Percentiles rank a stretch among this genome's conserved stretches.
phyloP scores from a whole-genome alignment of 2,113 vertebrate genomes.

The Henicopernis longicauda region DNA sequence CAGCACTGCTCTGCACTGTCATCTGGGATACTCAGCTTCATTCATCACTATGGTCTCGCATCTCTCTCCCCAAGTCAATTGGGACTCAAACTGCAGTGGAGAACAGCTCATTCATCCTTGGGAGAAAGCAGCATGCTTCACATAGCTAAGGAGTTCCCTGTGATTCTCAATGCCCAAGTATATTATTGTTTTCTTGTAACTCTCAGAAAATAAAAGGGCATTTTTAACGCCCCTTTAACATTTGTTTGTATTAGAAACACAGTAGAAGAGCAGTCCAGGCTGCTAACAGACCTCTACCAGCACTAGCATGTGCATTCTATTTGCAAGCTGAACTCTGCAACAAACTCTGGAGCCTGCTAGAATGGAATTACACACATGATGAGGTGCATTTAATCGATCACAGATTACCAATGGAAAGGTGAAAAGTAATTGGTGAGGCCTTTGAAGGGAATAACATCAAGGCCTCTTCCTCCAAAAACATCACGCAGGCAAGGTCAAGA shows the following conservation, averaged over 20 bases:
- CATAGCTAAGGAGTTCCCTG: background rate
- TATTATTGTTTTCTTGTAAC: background rate
- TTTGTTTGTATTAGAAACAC: background rate
- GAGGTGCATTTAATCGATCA: background rate
- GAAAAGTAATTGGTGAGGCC: background rate
- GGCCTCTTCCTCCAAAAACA: background rate
- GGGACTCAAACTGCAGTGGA: background rate
- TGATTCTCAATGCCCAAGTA: background rate
- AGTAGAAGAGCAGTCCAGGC: background rate
- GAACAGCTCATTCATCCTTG: conserved; percentile 47
- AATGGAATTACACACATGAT: background rate
- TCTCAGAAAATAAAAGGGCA: background rate
- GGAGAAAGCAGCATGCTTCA: background rate
- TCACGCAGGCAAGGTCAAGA: background rate
- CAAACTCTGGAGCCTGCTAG: background rate
- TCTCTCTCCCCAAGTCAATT: background rate
- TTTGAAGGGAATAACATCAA: background rate
- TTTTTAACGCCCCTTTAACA: background rate
- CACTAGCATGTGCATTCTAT: background rate
- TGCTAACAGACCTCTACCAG: background rate
- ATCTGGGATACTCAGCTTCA: background rate
- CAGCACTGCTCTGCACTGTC: background rate
- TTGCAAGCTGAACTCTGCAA: background rate
- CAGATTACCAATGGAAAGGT: background rate
- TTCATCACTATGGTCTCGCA: conserved; percentile 27